These are phyloP conservation scores for Arizona elegans DNA, from an alignment of 2,113 vertebrate species.

Conservation along the genomic window DNA sequence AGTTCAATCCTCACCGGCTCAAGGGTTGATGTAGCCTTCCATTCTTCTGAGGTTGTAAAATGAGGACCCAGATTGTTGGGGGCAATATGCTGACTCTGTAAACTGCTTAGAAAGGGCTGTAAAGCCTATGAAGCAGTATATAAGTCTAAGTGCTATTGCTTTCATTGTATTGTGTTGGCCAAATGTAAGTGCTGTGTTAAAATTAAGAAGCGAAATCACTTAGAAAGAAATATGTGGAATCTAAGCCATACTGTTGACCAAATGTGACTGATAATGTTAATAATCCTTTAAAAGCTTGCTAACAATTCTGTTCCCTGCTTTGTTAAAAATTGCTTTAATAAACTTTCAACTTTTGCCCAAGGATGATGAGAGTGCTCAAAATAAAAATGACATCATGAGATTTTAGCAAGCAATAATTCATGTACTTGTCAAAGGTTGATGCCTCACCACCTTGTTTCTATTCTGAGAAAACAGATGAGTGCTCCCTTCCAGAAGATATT, in stretches of 20 bases:
- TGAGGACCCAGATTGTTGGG: neutral
- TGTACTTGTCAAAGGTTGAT: neutral
- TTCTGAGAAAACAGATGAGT: neutral
- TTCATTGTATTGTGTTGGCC: neutral
- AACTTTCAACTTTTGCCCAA: slow-evolving; percentile 31
- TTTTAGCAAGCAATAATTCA: neutral
- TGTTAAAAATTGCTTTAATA: slow-evolving; percentile 33
- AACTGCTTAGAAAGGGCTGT: neutral
- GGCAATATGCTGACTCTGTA: neutral
- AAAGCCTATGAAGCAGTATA: neutral
- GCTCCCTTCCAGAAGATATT: neutral
- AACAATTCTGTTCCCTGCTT: slow-evolving; percentile 36
- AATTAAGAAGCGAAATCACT: slow-evolving; percentile 41
- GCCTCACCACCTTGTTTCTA: neutral
- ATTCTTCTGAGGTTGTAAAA: neutral
- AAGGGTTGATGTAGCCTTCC: neutral
- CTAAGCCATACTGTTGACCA: slow-evolving; percentile 39
- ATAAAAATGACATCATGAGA: neutral
- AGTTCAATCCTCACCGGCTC: too few relatives aligned
- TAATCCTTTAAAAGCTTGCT: slow-evolving; percentile 50
- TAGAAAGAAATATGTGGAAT: slow-evolving; percentile 17
- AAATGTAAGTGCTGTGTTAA: neutral
- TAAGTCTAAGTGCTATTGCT: neutral
- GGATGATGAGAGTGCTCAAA: slow-evolving; percentile 16
- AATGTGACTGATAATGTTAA: slow-evolving; percentile 4